Evolutionary conservation across 2,113 vertebrate species (phyloP), one percentile per base, ranked within the genome.

Genomic region (Vimba vimba): DNA sequence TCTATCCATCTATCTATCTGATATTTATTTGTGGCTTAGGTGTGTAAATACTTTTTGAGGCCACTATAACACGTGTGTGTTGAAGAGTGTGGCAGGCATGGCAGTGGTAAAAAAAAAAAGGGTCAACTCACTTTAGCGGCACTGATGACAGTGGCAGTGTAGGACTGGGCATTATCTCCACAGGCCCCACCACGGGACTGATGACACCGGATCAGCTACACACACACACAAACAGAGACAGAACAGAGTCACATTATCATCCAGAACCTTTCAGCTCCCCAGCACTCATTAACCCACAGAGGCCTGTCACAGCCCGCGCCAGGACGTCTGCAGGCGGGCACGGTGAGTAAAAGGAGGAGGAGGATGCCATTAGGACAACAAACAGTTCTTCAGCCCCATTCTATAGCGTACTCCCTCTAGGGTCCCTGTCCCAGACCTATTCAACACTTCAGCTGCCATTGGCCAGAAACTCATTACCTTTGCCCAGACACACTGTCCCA

Each of bases 71-170:
- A 23, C 2, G 3, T 23, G 15, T 71, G 15, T 71, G 50, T 5
- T 52, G 45, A 55, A 55, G 47, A 2, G 50, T 52, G 36, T n/a
- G 33, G 36, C 55, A 1, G 57, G 33, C 33, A 23, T 19, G 13
- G 36, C 3, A 21, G 6, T 25, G 17, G 25, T 45, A 4, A 25
- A 25, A 13, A 57, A 43, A 36, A 36, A 4, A 43, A 66, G 23
- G 4, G 8, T 36, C 0, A 79, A 96, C 97, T 96, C 93, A 99
- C 97, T 97, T 99, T 99, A 89, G 98, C 98, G 89, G 98, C 98
- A 87, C 97, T 99, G 94, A 99, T 99, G 91, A 99, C 98, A 66
- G 98, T 99, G 87, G 98, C 98, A 43, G 98, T 98, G 60, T 99
- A 99, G 60, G 98, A 99, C 95, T 99, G 98, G 88, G 98, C 96